Evolutionary conservation across 2,113 vertebrate species (phyloP), one percentile per base, ranked within the genome.

Genomic region (Mesocricetus auratus): DNA sequence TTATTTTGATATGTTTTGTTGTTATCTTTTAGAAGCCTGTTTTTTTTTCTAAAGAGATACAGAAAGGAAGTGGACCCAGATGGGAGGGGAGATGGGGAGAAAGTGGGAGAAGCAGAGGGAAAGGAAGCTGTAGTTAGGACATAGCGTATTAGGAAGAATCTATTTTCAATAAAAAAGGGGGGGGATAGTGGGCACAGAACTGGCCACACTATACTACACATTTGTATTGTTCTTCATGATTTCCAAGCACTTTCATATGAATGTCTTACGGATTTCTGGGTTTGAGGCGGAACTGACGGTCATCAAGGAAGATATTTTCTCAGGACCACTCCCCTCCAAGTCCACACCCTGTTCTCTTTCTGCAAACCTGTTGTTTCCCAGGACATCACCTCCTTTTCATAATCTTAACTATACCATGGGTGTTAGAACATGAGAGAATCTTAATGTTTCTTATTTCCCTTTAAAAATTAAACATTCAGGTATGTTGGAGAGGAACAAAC

Each of bases 351-450:
- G 5, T n/a, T 77, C 58, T 90, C 60, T 86, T 21, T 94, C 92
- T 96, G 71, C 45, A 89, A 91, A 89, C 73, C 68, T 9, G 26
- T 75, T 24, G 60, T 73, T 92, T 90, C 89, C 75, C 39, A 93
- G 86, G 75, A 94, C 19, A 79, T 62, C 79, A 42, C 75, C 82
- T 91, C 83, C 64, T 39, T 29, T 73, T 94, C 45, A 73, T 26
- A 36, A 12, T n/a, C 50, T 92, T 90, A 86, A 88, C 60, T 58
- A 53, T 4, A 3, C 22, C 12, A 16, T 2, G 16, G 31, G 33
- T 68, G 60, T 39, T 68, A 90, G 19, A 96, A 96, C 93, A 58
- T 50, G 3, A 36, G 19, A 75, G n/a, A 77, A 71, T 66, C 3
- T 21, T 22, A 62, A 21, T 78, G 31, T 60, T 81, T 90, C 93